Percentiles rank a stretch among this genome's conserved stretches.
Conservation (phyloP, 2,113 vertebrate species). For the Rhinoptilus africanus region DNA sequence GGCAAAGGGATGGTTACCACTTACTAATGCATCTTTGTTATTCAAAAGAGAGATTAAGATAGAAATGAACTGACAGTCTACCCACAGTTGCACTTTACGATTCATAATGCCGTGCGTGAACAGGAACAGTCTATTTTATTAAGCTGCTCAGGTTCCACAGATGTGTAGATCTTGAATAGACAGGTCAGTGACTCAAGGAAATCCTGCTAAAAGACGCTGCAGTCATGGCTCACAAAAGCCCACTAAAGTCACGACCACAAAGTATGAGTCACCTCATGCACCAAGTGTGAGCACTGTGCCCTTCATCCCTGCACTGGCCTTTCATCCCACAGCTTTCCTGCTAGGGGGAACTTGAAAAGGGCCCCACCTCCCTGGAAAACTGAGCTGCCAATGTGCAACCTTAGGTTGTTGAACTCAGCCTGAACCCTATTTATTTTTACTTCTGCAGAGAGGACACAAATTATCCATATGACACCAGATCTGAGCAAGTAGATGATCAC, state of each 20-base stretch:
- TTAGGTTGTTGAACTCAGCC: constrained; percentile 28
- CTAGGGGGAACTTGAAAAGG: not conserved
- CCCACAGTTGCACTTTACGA: constrained; percentile 25
- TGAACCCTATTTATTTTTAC: constrained; percentile 67
- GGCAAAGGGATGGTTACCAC: not conserved
- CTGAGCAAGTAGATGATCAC: constrained; percentile 19
- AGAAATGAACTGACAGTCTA: constrained; percentile 26
- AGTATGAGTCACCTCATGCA: not conserved
- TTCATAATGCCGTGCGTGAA: not conserved
- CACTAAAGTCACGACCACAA: constrained; percentile 18
- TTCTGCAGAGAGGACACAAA: constrained; percentile 11
- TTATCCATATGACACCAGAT: constrained; percentile 32
- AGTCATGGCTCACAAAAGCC: constrained; percentile 1
- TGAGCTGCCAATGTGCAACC: not conserved
- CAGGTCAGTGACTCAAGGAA: constrained; percentile 34
- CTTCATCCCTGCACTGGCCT: not conserved
- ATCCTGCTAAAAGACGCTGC: not conserved
- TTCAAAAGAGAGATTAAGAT: constrained; percentile 32
- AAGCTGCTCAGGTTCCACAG: not conserved
- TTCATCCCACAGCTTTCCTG: not conserved
- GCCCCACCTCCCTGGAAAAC: not conserved
- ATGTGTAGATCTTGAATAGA: not conserved
- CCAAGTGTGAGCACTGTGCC: not conserved
- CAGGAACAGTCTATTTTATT: not conserved
- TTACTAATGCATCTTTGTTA: constrained; percentile 22